Base-by-base conservation (phyloP, 2,113 vertebrate species). In the Ictidomys tridecemlineatus region DNA sequence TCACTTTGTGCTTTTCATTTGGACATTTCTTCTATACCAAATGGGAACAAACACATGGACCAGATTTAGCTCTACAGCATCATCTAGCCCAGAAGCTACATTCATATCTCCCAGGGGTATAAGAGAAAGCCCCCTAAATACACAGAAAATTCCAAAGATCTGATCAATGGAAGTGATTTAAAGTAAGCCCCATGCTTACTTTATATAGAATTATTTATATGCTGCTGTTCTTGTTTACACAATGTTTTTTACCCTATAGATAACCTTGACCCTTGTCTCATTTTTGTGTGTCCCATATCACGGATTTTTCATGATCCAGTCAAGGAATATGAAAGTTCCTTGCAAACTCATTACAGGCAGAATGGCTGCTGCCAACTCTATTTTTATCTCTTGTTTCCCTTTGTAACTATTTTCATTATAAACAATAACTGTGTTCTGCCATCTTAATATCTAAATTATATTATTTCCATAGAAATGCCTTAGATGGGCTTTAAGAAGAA, bases 381-480 rank as follows among this genome's bases (percentile, higher is more conserved):
- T 80, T 97, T 83, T 37, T 76, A 77, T 91, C 97, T 84, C 84
- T 96, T 98, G 94, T 76, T 58, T 78, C 89, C 85, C 89, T 97
- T 98, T 90, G 83, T 95, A 97, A 98, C 97, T 98, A 96, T 98
- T 98, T 98, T 98, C 98, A 97, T 98, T 98, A 98, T 96, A 98
- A 98, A 96, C 67, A 97, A 85, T 95, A 97, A 96, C 95, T 85
- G 72, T 85, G 72, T 22, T 76, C 96, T 96, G n/a, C 69, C 94
- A 83, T 69, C 58, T 95, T 98, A 95, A 93, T 97, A 30, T 2
- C 94, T 58, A 96, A 97, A 97, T 95, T 93, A 48, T 96, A 89
- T 63, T 1, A 2, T 98, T 98, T 97, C 95, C 97, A 95, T 72
- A 96, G 95, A 98, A 98, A 98, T 97, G 98, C 96, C 98, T 95